These are phyloP conservation scores for Manis javanica DNA, from an alignment of 2,797 vertebrate species.

Conservation along the genomic window DNA sequence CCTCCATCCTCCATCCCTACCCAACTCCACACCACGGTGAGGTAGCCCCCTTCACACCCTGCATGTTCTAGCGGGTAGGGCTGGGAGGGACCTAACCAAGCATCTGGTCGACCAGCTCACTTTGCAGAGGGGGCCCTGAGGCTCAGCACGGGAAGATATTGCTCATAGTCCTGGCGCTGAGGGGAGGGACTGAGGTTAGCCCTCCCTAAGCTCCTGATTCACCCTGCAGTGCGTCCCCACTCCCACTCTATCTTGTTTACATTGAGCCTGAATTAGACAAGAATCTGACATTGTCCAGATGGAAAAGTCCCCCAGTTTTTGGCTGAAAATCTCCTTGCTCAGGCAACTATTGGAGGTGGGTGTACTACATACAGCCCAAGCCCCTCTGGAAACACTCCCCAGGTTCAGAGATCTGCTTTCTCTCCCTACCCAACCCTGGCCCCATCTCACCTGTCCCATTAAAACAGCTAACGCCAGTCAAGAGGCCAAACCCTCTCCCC, in stretches of 20 bases:
- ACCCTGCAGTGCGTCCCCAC: not conserved
- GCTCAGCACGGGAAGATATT: rapidly evolving
- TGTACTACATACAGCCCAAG: constrained; percentile 60
- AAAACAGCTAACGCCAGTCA: not conserved
- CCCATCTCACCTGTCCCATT: not conserved
- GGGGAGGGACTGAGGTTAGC: not conserved
- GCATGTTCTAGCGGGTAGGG: rapidly evolving
- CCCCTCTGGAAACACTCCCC: not conserved
- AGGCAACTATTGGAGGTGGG: constrained; percentile 82
- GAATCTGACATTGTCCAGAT: constrained; percentile 86
- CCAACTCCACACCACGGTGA: rapidly evolving
- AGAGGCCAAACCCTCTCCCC: not conserved
- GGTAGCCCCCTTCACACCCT: rapidly evolving
- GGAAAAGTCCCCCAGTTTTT: constrained; percentile 86
- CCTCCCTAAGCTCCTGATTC: not conserved
- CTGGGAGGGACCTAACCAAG: not conserved
- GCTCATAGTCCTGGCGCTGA: not conserved
- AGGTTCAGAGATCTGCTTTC: not conserved
- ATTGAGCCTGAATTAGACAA: constrained; percentile 82
- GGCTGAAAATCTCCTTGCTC: constrained; percentile 84
- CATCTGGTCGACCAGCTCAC: rapidly evolving
- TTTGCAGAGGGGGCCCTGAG: not conserved
- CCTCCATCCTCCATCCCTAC: rapidly evolving
- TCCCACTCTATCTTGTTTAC: constrained; percentile 72
- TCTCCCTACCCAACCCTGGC: not conserved